Conservation (phyloP, 2,888 invertebrate species). For the Hypena proboscidalis region DNA sequence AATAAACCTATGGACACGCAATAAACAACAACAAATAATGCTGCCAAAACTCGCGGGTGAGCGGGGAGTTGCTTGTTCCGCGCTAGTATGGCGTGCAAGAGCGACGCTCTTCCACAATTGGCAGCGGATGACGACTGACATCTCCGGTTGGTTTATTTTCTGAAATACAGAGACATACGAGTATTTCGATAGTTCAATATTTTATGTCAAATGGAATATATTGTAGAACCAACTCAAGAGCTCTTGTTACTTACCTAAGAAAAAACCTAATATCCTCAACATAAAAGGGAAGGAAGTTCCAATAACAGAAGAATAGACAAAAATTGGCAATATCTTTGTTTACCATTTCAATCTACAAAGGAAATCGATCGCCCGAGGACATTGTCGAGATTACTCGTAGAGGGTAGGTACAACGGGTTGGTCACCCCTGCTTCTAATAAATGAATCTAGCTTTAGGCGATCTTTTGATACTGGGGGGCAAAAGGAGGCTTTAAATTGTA, state of each 20-base stretch:
- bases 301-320: conserved; percentile 45
- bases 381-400: conserved; percentile 58
- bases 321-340: conserved; percentile 74
- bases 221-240: no score
- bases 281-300: conserved; percentile 36
- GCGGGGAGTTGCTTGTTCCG: no score
- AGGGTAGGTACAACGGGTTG: conserved; percentile 46
- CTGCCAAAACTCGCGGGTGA: no score
- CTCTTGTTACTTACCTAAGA: neutral
- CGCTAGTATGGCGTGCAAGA: no score
- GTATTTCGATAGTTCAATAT: no score
- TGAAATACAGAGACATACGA: no score
- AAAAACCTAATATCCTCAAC: conserved; percentile 22
- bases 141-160: no score
- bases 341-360: conserved; percentile 74
- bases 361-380: conserved; percentile 74
- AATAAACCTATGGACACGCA: no score
- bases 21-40: no score
- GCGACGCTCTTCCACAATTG: no score
- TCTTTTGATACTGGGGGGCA: conserved; percentile 24
- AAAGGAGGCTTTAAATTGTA: conserved; percentile 6
- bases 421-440: conserved; percentile 67
- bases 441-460: conserved; percentile 53
- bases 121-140: no score
- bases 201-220: no score